Percentiles rank a stretch among this genome's conserved stretches.
These are phyloP conservation scores for Danio aesculapii DNA, from an alignment of 2,797 vertebrate genomes.

Conservation along the genomic window DNA sequence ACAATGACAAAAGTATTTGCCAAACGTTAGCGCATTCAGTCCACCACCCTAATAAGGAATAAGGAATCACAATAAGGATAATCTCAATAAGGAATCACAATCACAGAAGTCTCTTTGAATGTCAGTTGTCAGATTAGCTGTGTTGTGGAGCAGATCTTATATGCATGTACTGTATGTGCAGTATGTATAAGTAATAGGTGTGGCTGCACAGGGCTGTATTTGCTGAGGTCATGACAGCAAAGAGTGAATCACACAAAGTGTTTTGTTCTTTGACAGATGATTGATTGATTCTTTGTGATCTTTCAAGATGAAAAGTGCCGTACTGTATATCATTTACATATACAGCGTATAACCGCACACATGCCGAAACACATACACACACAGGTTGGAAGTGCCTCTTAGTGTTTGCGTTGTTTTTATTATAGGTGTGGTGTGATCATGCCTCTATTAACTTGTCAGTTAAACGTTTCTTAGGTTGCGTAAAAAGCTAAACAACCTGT, in stretches of 20 bases:
- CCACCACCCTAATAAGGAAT: too few species aligned
- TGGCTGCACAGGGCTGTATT: background rate
- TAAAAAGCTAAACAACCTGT: background rate
- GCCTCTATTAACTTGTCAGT: slow-evolving; percentile 11
- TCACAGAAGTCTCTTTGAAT: too few species aligned
- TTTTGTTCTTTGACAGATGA: slow-evolving; percentile 20
- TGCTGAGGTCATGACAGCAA: background rate
- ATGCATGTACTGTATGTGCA: too few species aligned
- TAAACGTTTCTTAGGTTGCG: slow-evolving; percentile 1
- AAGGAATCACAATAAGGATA: too few species aligned
- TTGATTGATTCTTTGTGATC: background rate
- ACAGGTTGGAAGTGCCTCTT: background rate
- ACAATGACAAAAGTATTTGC: too few species aligned
- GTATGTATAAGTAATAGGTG: background rate
- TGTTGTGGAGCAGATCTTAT: background rate
- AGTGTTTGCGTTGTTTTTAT: background rate
- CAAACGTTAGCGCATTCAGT: too few species aligned
- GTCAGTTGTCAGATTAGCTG: background rate
- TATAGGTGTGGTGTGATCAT: background rate
- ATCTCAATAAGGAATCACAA: too few species aligned
- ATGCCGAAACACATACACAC: background rate
- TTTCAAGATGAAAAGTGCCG: background rate
- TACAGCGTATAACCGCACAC: background rate
- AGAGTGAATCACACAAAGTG: background rate
- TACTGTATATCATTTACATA: background rate